These are phyloP conservation scores for Cheirogaleus major DNA, from an alignment of 2,797 vertebrate species.

Conservation along the genomic window DNA sequence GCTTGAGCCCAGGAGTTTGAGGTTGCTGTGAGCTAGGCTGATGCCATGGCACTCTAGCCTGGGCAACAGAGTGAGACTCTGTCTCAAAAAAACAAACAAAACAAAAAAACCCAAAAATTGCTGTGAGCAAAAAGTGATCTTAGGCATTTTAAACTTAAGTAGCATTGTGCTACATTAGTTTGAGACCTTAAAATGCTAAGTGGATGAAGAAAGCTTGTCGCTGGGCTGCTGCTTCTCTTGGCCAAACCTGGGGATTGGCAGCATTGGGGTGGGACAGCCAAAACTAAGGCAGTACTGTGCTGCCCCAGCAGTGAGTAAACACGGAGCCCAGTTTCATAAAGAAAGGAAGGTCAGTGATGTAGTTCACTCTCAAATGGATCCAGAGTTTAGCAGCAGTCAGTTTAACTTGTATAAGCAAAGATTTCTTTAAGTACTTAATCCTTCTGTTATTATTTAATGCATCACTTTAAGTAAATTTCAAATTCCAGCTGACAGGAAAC, in stretches of 20 bases:
- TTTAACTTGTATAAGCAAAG: conserved; percentile 61
- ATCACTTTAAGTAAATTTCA: conserved; percentile 63
- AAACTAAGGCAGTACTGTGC: neutral
- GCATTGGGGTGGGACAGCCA: neutral
- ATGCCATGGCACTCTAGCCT: neutral
- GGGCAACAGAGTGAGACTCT: neutral
- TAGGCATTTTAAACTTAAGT: neutral
- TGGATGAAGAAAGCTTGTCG: neutral
- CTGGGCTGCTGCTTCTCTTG: neutral
- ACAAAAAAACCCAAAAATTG: neutral
- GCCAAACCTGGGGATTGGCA: neutral
- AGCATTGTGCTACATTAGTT: neutral
- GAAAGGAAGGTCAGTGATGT: conserved; percentile 9
- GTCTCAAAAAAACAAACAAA: neutral
- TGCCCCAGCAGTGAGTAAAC: neutral
- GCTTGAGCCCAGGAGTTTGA: too few species aligned
- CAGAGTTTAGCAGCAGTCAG: conserved; percentile 37
- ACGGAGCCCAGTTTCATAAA: neutral
- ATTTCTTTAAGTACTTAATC: conserved; percentile 74
- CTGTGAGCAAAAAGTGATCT: neutral
- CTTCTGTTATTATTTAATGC: conserved; percentile 42
- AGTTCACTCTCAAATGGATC: conserved; percentile 27
- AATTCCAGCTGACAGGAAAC: conserved; percentile 47
- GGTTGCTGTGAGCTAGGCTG: too few species aligned
- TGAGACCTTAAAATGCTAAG: neutral